Conservation (phyloP, 2,797 vertebrate genomes). For the Hyperoplus immaculatus region DNA sequence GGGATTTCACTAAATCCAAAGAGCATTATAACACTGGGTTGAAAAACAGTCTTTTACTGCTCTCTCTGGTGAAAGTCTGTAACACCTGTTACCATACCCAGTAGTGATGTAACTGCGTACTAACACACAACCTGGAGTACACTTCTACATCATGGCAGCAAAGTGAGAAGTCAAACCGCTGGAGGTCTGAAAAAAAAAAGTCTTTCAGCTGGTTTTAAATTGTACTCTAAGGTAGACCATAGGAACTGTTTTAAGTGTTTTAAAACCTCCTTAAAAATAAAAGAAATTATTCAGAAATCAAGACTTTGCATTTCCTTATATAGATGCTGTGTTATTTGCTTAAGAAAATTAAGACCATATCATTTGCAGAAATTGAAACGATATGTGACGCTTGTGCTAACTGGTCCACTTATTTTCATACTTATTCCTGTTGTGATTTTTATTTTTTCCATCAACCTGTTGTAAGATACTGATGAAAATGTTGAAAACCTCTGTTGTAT, state of each 20-base stretch:
- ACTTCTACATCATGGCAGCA: not conserved
- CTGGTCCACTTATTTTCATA: not conserved
- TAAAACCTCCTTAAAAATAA: constrained; percentile 5
- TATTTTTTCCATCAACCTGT: constrained; percentile 12
- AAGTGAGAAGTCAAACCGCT: not conserved
- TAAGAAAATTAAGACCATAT: not conserved
- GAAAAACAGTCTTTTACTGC: not conserved
- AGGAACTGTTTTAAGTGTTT: constrained; percentile 7
- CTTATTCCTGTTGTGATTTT: constrained; percentile 1
- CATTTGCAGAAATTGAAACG: constrained; percentile 8
- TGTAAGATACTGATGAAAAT: not conserved
- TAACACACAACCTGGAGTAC: not conserved
- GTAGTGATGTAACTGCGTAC: not conserved
- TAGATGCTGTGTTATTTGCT: constrained; percentile 15
- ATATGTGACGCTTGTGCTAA: not conserved
- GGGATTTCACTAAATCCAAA: constrained; percentile 8
- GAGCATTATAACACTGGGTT: not conserved
- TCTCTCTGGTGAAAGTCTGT: constrained; percentile 6
- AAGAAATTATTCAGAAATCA: constrained; percentile 22
- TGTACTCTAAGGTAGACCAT: constrained; percentile 9
- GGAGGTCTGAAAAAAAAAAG: not conserved
- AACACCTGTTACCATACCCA: not conserved
- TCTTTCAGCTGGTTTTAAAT: constrained; percentile 11
- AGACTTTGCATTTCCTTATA: constrained; percentile 1
- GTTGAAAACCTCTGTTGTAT: constrained; percentile 22